Percentiles rank a stretch among this genome's conserved stretches.
Evolutionary conservation across 2,113 vertebrate species (phyloP).

Genomic region (Amphiprion ocellaris): DNA sequence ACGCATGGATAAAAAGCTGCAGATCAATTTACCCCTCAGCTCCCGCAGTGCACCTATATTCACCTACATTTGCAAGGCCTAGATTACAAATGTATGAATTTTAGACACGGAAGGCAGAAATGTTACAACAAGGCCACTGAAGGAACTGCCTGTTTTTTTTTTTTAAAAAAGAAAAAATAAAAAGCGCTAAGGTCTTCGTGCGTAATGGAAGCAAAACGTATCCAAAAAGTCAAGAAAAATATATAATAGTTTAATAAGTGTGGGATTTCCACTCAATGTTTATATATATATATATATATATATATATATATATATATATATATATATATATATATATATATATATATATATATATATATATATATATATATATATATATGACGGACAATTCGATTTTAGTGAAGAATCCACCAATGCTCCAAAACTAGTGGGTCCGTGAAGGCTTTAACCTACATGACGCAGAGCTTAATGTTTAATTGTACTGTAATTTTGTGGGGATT

Average conservation of each 20-base stretch:
- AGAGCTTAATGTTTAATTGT: background rate
- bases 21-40: slow-evolving; percentile 45
- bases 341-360: no score
- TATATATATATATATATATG: background rate
- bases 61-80: slow-evolving; percentile 22
- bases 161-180: background rate
- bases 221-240: background rate
- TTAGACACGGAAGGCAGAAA: background rate
- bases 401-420: background rate
- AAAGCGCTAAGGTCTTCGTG: background rate
- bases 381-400: background rate
- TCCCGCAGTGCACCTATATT: background rate
- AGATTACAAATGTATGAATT: slow-evolving; percentile 7
- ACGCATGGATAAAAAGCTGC: slow-evolving; percentile 30
- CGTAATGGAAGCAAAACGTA: slow-evolving; percentile 6
- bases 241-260: background rate
- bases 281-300: no score
- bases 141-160: background rate
- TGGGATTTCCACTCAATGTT: background rate
- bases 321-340: no score
- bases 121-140: background rate
- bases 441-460: background rate
- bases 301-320: no score
- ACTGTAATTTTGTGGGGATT: background rate
- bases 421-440: background rate